Conservation (phyloP, 2,888 invertebrate genomes). For the Pachliopta kotzebuea region DNA sequence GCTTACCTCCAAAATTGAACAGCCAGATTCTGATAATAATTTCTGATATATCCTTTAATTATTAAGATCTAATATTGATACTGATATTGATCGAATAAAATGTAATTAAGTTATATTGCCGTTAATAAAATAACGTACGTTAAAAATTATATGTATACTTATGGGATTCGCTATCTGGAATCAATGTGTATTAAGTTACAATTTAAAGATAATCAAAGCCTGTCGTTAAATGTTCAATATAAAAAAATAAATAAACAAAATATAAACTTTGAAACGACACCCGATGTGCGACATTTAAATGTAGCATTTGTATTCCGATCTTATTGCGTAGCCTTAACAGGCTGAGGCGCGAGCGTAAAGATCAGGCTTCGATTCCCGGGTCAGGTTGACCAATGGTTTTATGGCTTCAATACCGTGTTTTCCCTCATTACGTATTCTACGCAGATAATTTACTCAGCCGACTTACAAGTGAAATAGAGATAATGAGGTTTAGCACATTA, state of each 20-base stretch:
- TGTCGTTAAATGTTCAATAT: slow-evolving; percentile 5
- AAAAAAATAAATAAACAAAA: slow-evolving; percentile 7
- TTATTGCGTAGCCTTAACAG: slow-evolving; percentile 33
- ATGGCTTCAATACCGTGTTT: slow-evolving; percentile 35
- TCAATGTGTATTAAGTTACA: slow-evolving; percentile 15
- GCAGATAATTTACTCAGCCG: slow-evolving; percentile 38
- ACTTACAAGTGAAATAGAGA: slow-evolving; percentile 15
- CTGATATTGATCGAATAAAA: neutral
- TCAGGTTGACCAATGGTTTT: slow-evolving; percentile 37
- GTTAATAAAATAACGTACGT: neutral
- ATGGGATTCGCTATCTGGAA: slow-evolving; percentile 3
- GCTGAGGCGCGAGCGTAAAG: slow-evolving; percentile 38
- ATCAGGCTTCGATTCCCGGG: slow-evolving; percentile 41
- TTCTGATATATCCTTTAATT: too few species aligned
- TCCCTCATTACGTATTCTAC: slow-evolving; percentile 46
- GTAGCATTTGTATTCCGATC: slow-evolving; percentile 26
- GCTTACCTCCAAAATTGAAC: too few species aligned
- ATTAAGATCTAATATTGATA: too few species aligned
- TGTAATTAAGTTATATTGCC: neutral
- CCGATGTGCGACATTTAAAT: slow-evolving; percentile 16
- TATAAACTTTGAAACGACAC: slow-evolving; percentile 3
- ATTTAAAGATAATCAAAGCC: neutral
- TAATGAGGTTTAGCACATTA: slow-evolving; percentile 30
- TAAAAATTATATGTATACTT: neutral
- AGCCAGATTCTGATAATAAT: too few species aligned